Percentiles rank a stretch among this genome's conserved stretches.
Conservation (phyloP, 1,140 invertebrate genomes). For the Gryllus bimaculatus region DNA sequence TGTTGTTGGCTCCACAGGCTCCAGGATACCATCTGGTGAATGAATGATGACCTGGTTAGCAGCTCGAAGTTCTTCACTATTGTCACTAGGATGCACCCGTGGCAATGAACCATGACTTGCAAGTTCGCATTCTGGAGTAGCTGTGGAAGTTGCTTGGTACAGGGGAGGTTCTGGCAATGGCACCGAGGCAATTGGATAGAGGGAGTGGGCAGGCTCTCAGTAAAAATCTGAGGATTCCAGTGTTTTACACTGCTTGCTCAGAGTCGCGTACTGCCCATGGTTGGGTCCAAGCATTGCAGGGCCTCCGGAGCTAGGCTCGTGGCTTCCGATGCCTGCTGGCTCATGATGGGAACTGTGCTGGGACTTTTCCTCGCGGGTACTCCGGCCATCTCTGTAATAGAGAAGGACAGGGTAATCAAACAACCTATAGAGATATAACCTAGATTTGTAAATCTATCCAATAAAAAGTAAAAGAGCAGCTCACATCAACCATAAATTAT, state of each 20-base stretch:
- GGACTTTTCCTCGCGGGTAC: conserved; percentile 25
- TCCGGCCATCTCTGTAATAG: conserved; percentile 29
- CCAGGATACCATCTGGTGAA: not conserved
- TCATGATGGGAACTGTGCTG: conserved; percentile 23
- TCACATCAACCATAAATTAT: no score
- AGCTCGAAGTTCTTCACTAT: not conserved
- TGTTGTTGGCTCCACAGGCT: not conserved
- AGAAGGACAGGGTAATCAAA: conserved; percentile 1
- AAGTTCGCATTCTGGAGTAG: not conserved
- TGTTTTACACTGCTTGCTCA: conserved; percentile 90
- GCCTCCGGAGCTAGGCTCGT: conserved; percentile 21
- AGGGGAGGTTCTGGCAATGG: not conserved
- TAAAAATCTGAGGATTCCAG: conserved; percentile 89
- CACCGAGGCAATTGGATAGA: conserved; percentile 6
- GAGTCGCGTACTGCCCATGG: conserved; percentile 47
- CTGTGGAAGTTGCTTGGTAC: not conserved
- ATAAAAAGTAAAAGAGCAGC: no score
- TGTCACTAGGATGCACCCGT: not conserved
- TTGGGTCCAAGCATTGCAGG: conserved; percentile 31
- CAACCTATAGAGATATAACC: not conserved
- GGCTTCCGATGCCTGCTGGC: conserved; percentile 20
- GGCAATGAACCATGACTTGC: not conserved
- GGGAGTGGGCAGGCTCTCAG: conserved; percentile 53
- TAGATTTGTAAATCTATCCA: no score
- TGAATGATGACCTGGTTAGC: not conserved